Evolutionary conservation across 2,113 vertebrate genomes (phyloP).

Genomic region (Saccopteryx leptura): DNA sequence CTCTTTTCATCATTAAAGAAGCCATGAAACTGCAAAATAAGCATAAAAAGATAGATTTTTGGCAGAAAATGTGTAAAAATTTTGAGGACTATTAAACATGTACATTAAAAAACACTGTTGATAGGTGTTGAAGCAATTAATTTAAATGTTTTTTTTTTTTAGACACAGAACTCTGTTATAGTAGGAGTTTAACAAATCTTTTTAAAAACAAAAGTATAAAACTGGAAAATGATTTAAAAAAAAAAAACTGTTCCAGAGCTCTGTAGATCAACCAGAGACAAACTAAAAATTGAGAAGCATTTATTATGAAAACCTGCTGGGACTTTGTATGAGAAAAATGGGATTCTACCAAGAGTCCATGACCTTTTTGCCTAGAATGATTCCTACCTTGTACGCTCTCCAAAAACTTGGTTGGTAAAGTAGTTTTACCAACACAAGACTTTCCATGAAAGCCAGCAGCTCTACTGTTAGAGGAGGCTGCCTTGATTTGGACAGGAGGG

Average conservation of each 20-base stretch:
- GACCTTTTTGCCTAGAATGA: neutral
- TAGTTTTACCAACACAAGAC: neutral
- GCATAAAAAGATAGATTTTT: neutral
- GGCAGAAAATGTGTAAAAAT: neutral
- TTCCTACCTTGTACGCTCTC: too few relatives aligned
- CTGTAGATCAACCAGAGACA: conserved; percentile 39
- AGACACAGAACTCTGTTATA: neutral
- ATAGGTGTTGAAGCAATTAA: neutral
- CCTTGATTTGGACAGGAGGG: neutral
- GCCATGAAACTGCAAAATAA: neutral
- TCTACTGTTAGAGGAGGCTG: neutral
- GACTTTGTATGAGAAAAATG: conserved; percentile 1
- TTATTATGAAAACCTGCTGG: conserved; percentile 26
- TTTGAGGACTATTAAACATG: neutral
- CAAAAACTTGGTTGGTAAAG: neutral
- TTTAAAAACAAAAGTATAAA: conserved; percentile 13
- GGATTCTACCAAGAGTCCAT: neutral
- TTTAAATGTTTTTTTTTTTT: conserved; percentile 21
- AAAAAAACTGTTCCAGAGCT: conserved; percentile 42
- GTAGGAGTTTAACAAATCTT: conserved; percentile 9
- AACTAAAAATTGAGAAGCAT: conserved; percentile 39
- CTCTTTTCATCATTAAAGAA: neutral
- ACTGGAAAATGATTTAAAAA: neutral
- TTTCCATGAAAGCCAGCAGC: neutral
- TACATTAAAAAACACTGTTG: neutral